Percentiles rank a stretch among this genome's conserved stretches.
Evolutionary conservation across 2,797 vertebrate genomes (phyloP).

Genomic region (Kryptopterus vitreolus): DNA sequence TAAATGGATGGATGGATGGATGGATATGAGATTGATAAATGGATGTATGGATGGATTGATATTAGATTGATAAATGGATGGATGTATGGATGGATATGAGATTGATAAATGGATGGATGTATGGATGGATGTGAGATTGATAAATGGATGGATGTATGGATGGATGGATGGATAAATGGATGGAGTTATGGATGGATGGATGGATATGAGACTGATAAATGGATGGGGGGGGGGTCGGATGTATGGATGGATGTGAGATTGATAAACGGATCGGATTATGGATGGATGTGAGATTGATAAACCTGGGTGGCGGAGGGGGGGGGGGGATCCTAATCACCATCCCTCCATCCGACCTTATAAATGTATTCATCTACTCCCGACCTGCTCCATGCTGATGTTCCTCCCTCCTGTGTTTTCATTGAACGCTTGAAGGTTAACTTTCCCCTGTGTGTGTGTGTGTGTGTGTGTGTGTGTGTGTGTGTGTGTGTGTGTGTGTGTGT

Average conservation of each 20-base stretch:
- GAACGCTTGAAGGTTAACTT: constrained; percentile 29
- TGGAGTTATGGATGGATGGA: not conserved
- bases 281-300: too few relatives aligned
- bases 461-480: too few relatives aligned
- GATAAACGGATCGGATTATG: too few relatives aligned
- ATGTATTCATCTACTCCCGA: not conserved
- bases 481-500: too few relatives aligned
- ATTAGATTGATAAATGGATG: too few relatives aligned
- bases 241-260: not conserved
- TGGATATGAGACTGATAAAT: too few relatives aligned
- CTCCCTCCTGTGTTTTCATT: not conserved
- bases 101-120: too few relatives aligned
- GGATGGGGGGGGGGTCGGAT: not conserved
- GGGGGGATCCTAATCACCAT: not conserved
- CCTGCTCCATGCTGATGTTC: not conserved
- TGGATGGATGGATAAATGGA: too few relatives aligned
- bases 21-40: not conserved
- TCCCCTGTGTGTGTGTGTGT: not conserved
- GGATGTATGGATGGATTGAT: not conserved
- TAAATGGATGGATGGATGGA: not conserved
- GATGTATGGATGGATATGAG: too few relatives aligned
- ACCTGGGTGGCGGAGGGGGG: too few relatives aligned
- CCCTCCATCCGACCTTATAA: not conserved
- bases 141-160: too few relatives aligned
- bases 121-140: too few relatives aligned